Conservation (phyloP, 2,888 invertebrate genomes). For the Tinea pellionella region DNA sequence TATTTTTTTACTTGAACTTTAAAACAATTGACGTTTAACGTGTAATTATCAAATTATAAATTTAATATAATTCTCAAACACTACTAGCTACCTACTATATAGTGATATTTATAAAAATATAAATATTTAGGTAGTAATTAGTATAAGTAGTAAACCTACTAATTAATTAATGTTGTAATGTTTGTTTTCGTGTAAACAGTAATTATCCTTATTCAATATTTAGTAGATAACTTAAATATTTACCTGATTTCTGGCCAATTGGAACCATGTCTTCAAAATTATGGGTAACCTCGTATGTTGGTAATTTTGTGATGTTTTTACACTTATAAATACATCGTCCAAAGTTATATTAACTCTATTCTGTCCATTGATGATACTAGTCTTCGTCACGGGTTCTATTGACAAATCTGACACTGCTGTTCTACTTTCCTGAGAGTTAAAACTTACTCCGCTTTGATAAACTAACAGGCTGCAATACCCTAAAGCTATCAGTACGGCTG, state of each 20-base stretch:
- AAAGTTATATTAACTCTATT: slow-evolving; percentile 72
- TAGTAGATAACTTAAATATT: background rate
- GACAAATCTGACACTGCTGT: slow-evolving; percentile 48
- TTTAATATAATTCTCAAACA: too few species aligned
- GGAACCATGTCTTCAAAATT: slow-evolving; percentile 95
- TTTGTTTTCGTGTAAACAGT: too few species aligned
- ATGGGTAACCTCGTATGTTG: slow-evolving; percentile 86
- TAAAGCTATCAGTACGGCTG: slow-evolving; percentile 62
- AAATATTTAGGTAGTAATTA: too few species aligned
- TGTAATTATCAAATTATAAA: too few species aligned
- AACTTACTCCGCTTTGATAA: slow-evolving; percentile 68
- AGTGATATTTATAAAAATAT: too few species aligned
- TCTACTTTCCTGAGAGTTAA: slow-evolving; percentile 61
- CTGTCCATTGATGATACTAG: slow-evolving; percentile 44
- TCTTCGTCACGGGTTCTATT: slow-evolving; percentile 65
- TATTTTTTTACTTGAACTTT: too few species aligned
- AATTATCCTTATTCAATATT: too few species aligned
- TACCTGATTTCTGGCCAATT: slow-evolving; percentile 91
- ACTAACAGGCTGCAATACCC: slow-evolving; percentile 72
- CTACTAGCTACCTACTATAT: too few species aligned
- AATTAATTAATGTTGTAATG: too few species aligned
- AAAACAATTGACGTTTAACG: too few species aligned
- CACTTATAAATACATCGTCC: slow-evolving; percentile 93
- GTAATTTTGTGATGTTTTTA: slow-evolving; percentile 92
- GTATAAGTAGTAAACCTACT: too few species aligned